These are phyloP conservation scores for Tipula helvola DNA, from an alignment of 2,888 invertebrate species.

Conservation along the genomic window DNA sequence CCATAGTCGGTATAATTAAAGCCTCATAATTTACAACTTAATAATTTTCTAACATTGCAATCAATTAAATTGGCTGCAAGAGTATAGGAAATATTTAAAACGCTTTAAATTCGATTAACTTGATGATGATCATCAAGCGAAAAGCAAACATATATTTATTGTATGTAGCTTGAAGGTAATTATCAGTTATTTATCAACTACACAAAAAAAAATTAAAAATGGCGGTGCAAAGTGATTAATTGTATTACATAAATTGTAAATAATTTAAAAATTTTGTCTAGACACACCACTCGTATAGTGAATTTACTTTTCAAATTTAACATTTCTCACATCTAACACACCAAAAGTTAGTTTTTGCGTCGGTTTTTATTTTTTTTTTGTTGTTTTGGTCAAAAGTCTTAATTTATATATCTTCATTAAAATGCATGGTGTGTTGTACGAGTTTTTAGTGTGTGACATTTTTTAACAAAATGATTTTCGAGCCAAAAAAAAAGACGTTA, in stretches of 20 bases:
- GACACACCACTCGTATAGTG: background rate
- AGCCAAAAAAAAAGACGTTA: background rate
- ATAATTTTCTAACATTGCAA: background rate
- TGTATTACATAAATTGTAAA: background rate
- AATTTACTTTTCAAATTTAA: background rate
- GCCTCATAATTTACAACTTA: background rate
- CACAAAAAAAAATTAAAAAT: background rate
- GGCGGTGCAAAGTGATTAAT: background rate
- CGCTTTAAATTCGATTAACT: background rate
- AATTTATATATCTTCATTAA: background rate
- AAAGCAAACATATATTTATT: background rate
- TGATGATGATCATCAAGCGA: background rate
- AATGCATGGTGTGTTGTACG: background rate
- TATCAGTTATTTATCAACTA: background rate
- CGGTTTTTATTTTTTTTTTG: background rate
- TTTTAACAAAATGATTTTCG: background rate
- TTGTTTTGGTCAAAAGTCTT: background rate
- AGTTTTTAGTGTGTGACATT: background rate
- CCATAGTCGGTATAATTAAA: background rate
- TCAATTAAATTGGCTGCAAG: background rate
- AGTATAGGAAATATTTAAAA: background rate
- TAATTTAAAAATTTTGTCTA: background rate
- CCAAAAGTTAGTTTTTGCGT: background rate
- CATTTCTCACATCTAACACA: background rate
- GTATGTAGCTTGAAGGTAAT: background rate